These are phyloP conservation scores for Brenthis hecate DNA, from an alignment of 2,888 invertebrate genomes.

Conservation along the genomic window DNA sequence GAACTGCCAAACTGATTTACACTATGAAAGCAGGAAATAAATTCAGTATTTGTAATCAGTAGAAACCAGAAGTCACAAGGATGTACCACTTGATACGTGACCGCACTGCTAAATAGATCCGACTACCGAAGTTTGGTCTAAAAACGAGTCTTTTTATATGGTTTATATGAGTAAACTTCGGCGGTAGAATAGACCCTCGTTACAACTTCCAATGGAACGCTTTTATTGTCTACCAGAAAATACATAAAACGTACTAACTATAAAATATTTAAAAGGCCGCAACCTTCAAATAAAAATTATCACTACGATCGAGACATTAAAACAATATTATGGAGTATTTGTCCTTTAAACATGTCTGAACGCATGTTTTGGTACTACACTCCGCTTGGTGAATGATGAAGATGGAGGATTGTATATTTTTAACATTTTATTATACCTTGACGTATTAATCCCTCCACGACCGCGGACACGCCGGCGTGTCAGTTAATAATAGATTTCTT, in stretches of 20 bases:
- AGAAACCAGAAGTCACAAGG: slow-evolving; percentile 71
- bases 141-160: slow-evolving; percentile 34
- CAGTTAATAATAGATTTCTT: too few species aligned
- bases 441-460: too few species aligned
- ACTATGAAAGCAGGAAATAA: slow-evolving; percentile 45
- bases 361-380: background rate
- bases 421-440: too few species aligned
- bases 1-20: slow-evolving; percentile 30
- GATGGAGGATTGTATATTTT: too few species aligned
- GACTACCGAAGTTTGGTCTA: slow-evolving; percentile 51
- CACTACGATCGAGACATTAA: slow-evolving; percentile 30
- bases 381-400: background rate
- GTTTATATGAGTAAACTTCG: slow-evolving; percentile 27
- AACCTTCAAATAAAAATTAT: slow-evolving; percentile 36
- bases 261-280: slow-evolving; percentile 51
- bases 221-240: slow-evolving; percentile 60
- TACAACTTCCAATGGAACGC: slow-evolving; percentile 28
- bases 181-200: slow-evolving; percentile 31
- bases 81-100: slow-evolving; percentile 71
- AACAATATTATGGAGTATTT: slow-evolving; percentile 24
- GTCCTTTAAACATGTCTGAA: slow-evolving; percentile 11
- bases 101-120: slow-evolving; percentile 54
- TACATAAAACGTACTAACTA: slow-evolving; percentile 61
- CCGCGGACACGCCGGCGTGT: too few species aligned
- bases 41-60: slow-evolving; percentile 68